These are phyloP conservation scores for Rhynchophorus ferrugineus DNA, from an alignment of 1,140 invertebrate genomes.

Conservation along the genomic window DNA sequence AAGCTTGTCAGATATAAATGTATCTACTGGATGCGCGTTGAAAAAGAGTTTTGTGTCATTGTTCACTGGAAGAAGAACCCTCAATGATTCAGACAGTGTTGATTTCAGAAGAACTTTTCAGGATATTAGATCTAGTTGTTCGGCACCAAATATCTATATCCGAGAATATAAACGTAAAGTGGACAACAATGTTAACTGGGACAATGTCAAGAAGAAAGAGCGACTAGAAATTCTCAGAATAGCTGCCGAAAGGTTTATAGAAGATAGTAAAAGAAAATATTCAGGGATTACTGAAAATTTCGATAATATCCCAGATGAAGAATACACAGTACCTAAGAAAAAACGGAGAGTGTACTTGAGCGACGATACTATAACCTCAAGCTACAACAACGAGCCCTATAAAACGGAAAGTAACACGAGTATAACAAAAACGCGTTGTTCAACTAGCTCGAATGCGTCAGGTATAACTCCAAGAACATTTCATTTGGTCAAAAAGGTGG, in stretches of 20 bases:
- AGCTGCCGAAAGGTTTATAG: conserved; percentile 17
- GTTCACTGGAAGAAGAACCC: conserved; percentile 3
- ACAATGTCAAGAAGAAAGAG: conserved; percentile 8
- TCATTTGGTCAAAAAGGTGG: conserved; percentile 11
- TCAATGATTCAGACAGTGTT: conserved; percentile 8
- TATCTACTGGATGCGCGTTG: not conserved
- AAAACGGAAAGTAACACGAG: not conserved
- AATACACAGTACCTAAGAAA: conserved; percentile 27
- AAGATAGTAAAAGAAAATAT: conserved; percentile 6
- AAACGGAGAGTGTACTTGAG: conserved; percentile 10
- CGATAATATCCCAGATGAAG: conserved; percentile 11
- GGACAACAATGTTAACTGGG: conserved; percentile 8
- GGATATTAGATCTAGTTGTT: not conserved
- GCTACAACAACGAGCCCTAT: not conserved
- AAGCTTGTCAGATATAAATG: conserved; percentile 12
- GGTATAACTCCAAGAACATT: conserved; percentile 8
- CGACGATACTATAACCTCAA: not conserved
- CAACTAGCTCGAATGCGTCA: conserved; percentile 5
- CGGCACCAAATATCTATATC: not conserved
- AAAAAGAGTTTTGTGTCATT: not conserved
- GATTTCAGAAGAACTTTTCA: conserved; percentile 12
- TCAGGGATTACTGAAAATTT: not conserved
- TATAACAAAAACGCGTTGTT: not conserved
- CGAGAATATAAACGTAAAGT: not conserved
- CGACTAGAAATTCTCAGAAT: conserved; percentile 10